Percentiles rank a stretch among this genome's conserved stretches.
Evolutionary conservation across 1,140 invertebrate genomes (phyloP).

Genomic region (Drosophila azteca): DNA sequence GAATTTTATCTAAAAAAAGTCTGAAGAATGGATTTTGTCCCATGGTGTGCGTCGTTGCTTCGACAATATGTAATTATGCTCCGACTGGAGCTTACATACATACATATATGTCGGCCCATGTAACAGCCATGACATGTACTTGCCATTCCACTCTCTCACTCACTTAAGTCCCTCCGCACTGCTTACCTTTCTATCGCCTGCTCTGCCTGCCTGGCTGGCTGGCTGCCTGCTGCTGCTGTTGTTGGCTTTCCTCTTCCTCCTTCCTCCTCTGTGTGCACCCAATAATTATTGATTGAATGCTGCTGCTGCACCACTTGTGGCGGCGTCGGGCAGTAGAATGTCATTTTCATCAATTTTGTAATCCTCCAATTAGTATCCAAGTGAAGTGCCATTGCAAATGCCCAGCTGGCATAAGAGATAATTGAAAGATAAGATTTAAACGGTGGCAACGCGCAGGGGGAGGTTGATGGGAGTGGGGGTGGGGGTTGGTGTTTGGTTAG

Average conservation of each 20-base stretch:
- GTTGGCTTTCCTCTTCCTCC: no score
- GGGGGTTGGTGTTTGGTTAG: no score
- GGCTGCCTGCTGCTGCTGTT: constrained; percentile 7
- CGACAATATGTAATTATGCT: no score
- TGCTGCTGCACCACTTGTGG: neutral
- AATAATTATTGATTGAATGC: constrained; percentile 38
- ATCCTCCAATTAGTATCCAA: constrained; percentile 23
- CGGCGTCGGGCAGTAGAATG: neutral
- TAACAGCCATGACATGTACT: constrained; percentile 36
- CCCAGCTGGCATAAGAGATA: constrained; percentile 16
- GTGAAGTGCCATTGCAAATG: constrained; percentile 15
- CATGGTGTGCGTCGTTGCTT: no score
- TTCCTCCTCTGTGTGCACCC: constrained; percentile 5
- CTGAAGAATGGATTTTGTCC: no score
- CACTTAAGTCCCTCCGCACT: neutral
- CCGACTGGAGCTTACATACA: no score
- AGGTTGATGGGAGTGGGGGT: no score
- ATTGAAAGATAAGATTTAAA: constrained; percentile 30
- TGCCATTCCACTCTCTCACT: neutral
- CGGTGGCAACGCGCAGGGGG: neutral
- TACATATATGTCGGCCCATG: constrained; percentile 8
- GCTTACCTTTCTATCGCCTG: neutral
- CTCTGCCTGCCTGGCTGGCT: neutral
- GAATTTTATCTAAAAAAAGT: neutral
- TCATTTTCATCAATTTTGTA: constrained; percentile 21